Conservation (phyloP, 2,113 vertebrate species). For the Psittacula cyanocephala region DNA sequence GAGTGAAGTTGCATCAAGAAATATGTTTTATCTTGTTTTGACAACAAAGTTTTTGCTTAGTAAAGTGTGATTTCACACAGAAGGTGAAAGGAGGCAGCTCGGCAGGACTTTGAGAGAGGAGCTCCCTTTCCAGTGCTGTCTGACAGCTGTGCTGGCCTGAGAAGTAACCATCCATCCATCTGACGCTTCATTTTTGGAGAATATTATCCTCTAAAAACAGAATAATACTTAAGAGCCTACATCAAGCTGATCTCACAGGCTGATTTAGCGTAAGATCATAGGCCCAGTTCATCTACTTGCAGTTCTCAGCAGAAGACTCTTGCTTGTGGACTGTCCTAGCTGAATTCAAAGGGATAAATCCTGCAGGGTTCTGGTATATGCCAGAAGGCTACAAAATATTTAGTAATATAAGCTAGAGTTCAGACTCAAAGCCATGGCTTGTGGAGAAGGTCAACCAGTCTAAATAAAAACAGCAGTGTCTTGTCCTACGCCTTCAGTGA, state of each 20-base stretch:
- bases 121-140: neutral
- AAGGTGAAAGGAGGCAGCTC: neutral
- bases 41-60: neutral
- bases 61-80: neutral
- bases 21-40: neutral
- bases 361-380: neutral
- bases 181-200: neutral
- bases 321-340: neutral
- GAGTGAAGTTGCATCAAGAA: neutral
- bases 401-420: neutral
- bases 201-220: neutral
- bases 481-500: neutral
- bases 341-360: neutral
- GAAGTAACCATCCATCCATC: neutral
- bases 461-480: neutral
- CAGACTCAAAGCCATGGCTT: neutral
- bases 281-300: neutral
- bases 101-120: neutral
- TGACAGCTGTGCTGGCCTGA: neutral
- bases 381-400: neutral
- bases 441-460: neutral
- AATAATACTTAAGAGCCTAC: neutral
- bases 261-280: neutral
- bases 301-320: neutral
- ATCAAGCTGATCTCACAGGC: neutral